phyloP scores from a whole-genome alignment of 2,113 vertebrate species.

The Galemys pyrenaicus region DNA sequence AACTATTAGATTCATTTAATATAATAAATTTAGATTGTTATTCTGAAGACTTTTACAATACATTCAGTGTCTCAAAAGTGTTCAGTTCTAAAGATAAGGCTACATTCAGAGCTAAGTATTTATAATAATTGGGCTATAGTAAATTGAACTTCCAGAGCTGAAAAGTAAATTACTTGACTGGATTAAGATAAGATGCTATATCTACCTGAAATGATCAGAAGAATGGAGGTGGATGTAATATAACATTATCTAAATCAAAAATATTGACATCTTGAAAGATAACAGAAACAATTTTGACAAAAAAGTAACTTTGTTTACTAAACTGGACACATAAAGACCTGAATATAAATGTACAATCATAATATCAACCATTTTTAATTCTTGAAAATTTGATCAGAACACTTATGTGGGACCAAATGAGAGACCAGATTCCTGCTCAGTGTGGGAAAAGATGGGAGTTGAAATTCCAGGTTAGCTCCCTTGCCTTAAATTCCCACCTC shows the following conservation, averaged over 20 bases:
- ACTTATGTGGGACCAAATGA: not conserved
- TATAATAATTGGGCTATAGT: not conserved
- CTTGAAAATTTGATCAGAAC: not conserved
- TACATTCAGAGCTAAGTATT: not conserved
- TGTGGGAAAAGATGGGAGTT: not conserved
- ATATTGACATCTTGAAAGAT: not conserved
- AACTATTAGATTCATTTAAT: not conserved
- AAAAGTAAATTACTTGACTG: not conserved
- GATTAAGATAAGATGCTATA: not conserved
- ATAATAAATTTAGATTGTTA: not conserved
- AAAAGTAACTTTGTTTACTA: not conserved
- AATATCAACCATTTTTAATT: not conserved
- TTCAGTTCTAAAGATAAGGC: not conserved
- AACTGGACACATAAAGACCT: not conserved
- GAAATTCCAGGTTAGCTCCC: not conserved
- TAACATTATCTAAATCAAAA: not conserved
- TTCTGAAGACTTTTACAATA: not conserved
- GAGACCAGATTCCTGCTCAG: not conserved
- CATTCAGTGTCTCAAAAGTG: not conserved
- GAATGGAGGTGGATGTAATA: not conserved
- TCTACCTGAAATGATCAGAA: constrained; percentile 32
- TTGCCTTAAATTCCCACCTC: not conserved
- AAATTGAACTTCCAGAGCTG: not conserved
- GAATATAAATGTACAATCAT: not conserved
- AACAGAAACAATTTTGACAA: not conserved